Conservation (phyloP, 2,888 invertebrate species). For the Cynaeus angustus region DNA sequence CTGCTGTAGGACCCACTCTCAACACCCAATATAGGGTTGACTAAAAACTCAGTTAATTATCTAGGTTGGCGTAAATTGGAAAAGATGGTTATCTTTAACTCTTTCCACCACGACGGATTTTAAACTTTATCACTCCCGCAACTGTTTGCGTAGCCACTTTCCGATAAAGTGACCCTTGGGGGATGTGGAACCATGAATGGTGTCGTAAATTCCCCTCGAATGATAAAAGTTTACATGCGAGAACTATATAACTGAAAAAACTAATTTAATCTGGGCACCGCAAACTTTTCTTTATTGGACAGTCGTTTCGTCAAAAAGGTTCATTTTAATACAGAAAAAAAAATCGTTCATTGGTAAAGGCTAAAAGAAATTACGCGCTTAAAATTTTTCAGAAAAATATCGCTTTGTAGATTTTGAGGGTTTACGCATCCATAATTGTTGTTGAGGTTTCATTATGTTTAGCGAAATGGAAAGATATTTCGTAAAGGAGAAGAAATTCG, state of each 20-base stretch:
- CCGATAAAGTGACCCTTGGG: constrained; percentile 17
- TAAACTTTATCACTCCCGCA: background rate
- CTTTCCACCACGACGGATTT: background rate
- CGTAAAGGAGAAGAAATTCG: background rate
- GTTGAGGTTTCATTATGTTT: constrained; percentile 2
- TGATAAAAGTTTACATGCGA: background rate
- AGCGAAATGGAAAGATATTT: constrained; percentile 13
- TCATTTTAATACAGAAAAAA: too few species aligned
- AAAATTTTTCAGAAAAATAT: background rate
- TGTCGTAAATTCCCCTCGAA: background rate
- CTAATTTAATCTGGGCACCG: too few species aligned
- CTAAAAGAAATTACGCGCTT: too few species aligned
- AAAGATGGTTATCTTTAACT: constrained; percentile 12
- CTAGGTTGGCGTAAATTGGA: too few species aligned
- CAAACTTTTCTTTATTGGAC: too few species aligned
- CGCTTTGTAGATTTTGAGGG: constrained; percentile 1
- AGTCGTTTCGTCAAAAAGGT: too few species aligned
- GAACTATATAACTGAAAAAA: too few species aligned
- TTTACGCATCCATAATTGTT: constrained; percentile 3
- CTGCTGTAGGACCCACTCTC: too few species aligned
- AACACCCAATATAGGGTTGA: too few species aligned
- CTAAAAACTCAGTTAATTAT: too few species aligned
- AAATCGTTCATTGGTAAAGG: too few species aligned
- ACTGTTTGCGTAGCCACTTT: constrained; percentile 4
- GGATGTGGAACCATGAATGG: background rate